Evolutionary conservation across 2,113 vertebrate species (phyloP).

Genomic region (Zapornia atra): DNA sequence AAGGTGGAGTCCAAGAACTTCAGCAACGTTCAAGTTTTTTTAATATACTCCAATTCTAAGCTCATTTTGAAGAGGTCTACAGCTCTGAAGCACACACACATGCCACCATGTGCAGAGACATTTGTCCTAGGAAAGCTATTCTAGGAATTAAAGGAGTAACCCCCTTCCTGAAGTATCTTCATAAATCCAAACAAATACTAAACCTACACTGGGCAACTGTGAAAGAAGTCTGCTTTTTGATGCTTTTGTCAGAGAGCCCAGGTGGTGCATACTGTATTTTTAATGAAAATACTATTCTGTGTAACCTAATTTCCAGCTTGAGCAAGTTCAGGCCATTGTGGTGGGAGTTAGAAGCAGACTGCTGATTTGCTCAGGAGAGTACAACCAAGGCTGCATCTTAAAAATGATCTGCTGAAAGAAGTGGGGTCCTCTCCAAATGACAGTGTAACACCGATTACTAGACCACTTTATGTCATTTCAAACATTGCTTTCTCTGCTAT

Average conservation of each 20-base stretch:
- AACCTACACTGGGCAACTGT: neutral
- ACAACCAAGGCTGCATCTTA: neutral
- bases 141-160: conserved; percentile 24
- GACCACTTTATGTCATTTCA: neutral
- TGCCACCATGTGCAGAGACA: neutral
- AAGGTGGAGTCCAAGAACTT: neutral
- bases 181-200: conserved; percentile 4
- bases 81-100: neutral
- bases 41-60: conserved; percentile 19
- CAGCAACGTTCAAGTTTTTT: conserved; percentile 2
- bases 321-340: neutral
- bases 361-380: neutral
- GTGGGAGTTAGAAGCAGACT: neutral
- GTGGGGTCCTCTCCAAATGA: neutral
- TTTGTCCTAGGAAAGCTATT: neutral
- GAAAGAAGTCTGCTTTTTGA: neutral
- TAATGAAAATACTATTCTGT: neutral
- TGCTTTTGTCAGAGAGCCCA: neutral
- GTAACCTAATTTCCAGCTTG: neutral
- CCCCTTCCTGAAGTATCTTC: neutral
- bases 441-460: neutral
- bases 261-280: neutral
- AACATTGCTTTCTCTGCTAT: neutral
- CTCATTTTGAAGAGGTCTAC: neutral
- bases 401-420: neutral